A percentile compares a stretch with the other conserved stretches of the same genome.
Conservation (phyloP, 2,797 vertebrate species). For the Chloroceryle amazona region DNA sequence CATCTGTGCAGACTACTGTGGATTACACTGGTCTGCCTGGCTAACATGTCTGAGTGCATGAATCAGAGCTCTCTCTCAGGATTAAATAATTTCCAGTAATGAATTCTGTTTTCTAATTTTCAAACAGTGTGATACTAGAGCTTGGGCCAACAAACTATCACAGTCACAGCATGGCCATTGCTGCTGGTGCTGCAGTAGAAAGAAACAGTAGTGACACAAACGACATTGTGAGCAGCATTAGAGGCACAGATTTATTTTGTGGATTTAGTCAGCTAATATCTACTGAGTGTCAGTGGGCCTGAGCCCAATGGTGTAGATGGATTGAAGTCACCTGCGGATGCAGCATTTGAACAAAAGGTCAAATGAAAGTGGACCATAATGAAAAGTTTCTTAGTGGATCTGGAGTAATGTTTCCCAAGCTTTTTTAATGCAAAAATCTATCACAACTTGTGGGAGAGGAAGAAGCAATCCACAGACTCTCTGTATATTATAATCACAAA, state of each 20-base stretch:
- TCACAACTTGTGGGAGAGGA: not conserved
- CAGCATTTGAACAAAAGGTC: too few species aligned
- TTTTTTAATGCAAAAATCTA: not conserved
- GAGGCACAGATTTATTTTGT: not conserved
- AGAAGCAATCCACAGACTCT: not conserved
- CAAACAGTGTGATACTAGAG: not conserved
- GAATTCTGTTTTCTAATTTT: constrained; percentile 47
- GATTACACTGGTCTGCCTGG: not conserved
- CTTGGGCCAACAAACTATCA: not conserved
- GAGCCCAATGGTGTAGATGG: rapidly evolving
- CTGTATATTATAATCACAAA: not conserved
- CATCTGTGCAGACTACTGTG: not conserved
- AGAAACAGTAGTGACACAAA: not conserved
- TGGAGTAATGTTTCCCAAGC: not conserved
- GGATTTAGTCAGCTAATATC: not conserved
- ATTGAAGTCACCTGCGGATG: not conserved
- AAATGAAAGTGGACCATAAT: not conserved
- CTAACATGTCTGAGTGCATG: not conserved
- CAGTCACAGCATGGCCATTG: not conserved
- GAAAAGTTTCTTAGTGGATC: not conserved
- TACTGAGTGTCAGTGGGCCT: not conserved
- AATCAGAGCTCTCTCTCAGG: constrained; percentile 8
- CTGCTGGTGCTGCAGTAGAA: not conserved
- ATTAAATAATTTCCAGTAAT: constrained; percentile 14
- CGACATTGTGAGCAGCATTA: not conserved